Percentiles rank a stretch among this genome's conserved stretches.
phyloP scores from a whole-genome alignment of 1,140 invertebrate genomes.

The Drosophila ohnishii region DNA sequence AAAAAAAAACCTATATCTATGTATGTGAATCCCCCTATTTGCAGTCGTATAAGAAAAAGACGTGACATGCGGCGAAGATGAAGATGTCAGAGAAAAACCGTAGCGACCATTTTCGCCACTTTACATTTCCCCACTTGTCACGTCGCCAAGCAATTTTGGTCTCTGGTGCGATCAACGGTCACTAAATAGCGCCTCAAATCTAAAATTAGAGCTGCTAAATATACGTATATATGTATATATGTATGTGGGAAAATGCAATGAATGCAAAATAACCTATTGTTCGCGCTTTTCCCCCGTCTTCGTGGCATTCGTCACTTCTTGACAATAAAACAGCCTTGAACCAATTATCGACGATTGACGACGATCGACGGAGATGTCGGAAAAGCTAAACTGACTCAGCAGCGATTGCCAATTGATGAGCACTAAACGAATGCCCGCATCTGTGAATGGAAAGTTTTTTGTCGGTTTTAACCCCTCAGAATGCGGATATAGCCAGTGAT shows the following conservation, averaged over 20 bases:
- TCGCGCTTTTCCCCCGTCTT: not conserved
- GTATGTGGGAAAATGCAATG: slow-evolving; percentile 17
- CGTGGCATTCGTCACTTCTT: slow-evolving; percentile 19
- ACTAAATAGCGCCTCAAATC: slow-evolving; percentile 33
- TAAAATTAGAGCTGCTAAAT: slow-evolving; percentile 35
- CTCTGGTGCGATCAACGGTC: slow-evolving; percentile 18
- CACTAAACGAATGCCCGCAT: slow-evolving; percentile 22
- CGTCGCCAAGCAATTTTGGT: slow-evolving; percentile 45
- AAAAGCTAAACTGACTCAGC: slow-evolving; percentile 40
- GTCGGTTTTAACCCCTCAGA: slow-evolving; percentile 4
- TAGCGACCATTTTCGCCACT: slow-evolving; percentile 17
- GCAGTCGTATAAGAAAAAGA: not conserved
- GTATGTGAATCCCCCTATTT: not conserved
- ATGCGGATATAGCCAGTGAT: not conserved
- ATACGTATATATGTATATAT: not conserved
- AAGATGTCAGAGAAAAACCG: slow-evolving; percentile 29
- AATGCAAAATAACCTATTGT: slow-evolving; percentile 18
- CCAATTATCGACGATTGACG: slow-evolving; percentile 41
- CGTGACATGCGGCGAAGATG: slow-evolving; percentile 23
- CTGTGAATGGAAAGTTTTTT: slow-evolving; percentile 36
- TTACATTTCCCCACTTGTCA: slow-evolving; percentile 31
- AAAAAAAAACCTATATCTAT: not conserved
- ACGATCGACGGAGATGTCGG: slow-evolving; percentile 31
- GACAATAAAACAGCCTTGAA: slow-evolving; percentile 23
- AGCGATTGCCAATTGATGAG: slow-evolving; percentile 20